Evolutionary conservation across 2,113 vertebrate species (phyloP).

Genomic region (Grantiella picta): DNA sequence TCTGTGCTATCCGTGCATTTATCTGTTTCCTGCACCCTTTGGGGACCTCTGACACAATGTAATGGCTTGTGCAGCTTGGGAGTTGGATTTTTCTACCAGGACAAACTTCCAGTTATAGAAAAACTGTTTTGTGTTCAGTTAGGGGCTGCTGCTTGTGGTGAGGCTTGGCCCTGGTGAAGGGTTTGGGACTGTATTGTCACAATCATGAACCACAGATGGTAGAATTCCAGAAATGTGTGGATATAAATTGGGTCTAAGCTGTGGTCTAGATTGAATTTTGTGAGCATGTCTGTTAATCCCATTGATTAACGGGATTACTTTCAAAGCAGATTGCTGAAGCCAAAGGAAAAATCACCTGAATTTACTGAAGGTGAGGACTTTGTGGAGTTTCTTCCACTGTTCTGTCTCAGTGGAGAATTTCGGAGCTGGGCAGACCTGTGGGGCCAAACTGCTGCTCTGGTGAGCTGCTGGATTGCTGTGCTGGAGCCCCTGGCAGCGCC

Average conservation of each 20-base stretch:
- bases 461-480: neutral
- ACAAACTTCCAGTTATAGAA: neutral
- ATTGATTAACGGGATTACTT: neutral
- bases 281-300: neutral
- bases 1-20: neutral
- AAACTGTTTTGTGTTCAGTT: neutral
- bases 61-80: neutral
- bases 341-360: neutral
- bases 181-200: neutral
- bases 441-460: neutral
- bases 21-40: conserved; percentile 8
- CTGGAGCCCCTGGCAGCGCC: neutral
- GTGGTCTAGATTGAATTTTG: neutral
- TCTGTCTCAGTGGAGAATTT: fast-evolving
- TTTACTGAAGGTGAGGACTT: neutral
- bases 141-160: neutral
- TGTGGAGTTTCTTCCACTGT: fast-evolving
- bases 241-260: neutral
- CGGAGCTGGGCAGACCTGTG: neutral
- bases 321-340: neutral
- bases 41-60: neutral
- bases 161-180: neutral
- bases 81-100: neutral
- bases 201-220: neutral
- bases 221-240: neutral